Base-by-base conservation (phyloP, 2,797 vertebrate genomes). In the Poeciliopsis presidionis region DNA sequence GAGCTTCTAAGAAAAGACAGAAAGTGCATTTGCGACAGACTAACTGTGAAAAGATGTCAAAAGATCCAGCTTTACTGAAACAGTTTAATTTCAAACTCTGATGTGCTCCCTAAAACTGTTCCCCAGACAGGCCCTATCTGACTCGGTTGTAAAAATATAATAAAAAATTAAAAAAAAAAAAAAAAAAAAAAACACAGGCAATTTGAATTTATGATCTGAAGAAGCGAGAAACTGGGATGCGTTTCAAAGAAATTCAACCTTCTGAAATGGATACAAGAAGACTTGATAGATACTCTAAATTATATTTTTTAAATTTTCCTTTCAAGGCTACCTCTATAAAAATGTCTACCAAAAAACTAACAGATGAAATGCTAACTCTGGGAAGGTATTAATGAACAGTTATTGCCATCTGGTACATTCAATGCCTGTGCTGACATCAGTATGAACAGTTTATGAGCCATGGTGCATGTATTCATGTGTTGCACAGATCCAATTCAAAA, bases 321-420 rank as follows among this genome's bases (percentile, higher is more conserved):
- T 4, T 61, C 5, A 30, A 33, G n/a, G 13, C 57, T 30, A 12
- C 28, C 33, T 7, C 57, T 30, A 61, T 61, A 63, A 59, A 61
- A 8, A 43, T 1, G 30, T 39, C 28, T 39, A 65, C 65, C 14
- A 74, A 63, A 25, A 83, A 69, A 46, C 78, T 33, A 80, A 74
- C 67, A 80, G 82, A 47, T 79, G 82, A 73, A 86, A 74, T 25
- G 43, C 57, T 81, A 84, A 74, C 76, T 82, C 88, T 86, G 76
- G 41, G 59, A 78, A 76, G 70, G 61, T 81, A 90, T 84, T 82
- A 91, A 90, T 86, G 85, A 88, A 84, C 81, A 80, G 72, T 88
- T 85, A 81, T 87, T 81, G 82, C 83, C 86, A 91, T 89, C 84
- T 91, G 86, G 86, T 87, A 86, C 84, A 84, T 83, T 84, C 87